Conservation (phyloP, 2,797 vertebrate species). For the Enteromius argenteus region DNA sequence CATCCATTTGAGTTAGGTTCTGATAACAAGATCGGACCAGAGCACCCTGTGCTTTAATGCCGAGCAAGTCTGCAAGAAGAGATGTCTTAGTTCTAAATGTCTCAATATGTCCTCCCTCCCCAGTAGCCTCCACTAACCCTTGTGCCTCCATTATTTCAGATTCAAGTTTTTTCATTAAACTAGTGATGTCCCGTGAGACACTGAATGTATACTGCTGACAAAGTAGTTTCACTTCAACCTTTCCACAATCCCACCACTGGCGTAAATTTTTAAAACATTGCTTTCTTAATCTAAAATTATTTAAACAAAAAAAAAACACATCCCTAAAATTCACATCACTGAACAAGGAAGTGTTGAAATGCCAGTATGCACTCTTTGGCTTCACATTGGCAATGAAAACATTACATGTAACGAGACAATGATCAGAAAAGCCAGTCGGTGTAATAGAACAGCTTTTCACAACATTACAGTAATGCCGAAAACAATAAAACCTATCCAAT, state of each 20-base stretch:
- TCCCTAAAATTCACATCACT: neutral
- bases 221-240: neutral
- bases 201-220: slow-evolving; percentile 16
- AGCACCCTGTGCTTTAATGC: neutral
- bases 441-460: neutral
- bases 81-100: neutral
- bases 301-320: neutral
- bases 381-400: neutral
- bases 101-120: neutral
- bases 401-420: neutral
- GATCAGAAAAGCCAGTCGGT: neutral
- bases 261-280: neutral
- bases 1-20: neutral
- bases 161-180: neutral
- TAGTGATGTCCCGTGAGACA: neutral
- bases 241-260: slow-evolving; percentile 14
- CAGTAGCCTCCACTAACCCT: neutral
- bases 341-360: neutral
- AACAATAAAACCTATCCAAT: slow-evolving; percentile 3
- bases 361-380: neutral
- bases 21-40: neutral
- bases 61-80: neutral
- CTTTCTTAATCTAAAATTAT: neutral
- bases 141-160: neutral
- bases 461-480: neutral